phyloP scores from a whole-genome alignment of 2,113 vertebrate genomes.

The Elaphurus davidianus region DNA sequence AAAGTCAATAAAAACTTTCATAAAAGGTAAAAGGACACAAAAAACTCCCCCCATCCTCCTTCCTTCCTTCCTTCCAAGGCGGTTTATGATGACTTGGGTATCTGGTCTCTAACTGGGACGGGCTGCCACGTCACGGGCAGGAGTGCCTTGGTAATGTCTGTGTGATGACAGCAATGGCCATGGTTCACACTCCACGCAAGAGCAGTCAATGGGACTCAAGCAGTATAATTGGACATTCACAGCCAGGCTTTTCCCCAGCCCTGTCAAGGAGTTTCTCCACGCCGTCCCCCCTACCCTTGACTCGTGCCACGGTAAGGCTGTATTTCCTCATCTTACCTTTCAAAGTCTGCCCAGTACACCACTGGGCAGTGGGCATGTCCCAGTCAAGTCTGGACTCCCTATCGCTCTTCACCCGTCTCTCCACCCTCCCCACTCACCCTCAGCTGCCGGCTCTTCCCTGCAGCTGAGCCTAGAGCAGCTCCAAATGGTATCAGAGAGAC shows the following conservation, averaged over 20 bases:
- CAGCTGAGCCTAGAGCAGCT: background rate
- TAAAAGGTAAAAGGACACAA: background rate
- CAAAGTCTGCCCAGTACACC: background rate
- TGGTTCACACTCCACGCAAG: background rate
- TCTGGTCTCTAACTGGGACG: background rate
- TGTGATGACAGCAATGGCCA: background rate
- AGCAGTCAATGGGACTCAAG: background rate
- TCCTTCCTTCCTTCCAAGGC: background rate
- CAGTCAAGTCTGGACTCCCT: background rate
- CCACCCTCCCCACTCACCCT: background rate
- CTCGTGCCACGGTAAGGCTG: background rate
- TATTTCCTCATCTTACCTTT: background rate
- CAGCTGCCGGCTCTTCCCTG: background rate
- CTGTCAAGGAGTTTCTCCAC: background rate
- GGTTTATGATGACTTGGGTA: background rate
- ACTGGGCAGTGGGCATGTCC: background rate
- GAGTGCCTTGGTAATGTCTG: background rate
- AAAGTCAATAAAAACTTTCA: background rate
- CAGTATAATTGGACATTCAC: background rate
- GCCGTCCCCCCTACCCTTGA: accelerated
- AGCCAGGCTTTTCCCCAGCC: background rate
- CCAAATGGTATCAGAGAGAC: background rate
- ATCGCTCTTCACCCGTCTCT: background rate
- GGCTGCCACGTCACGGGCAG: background rate
- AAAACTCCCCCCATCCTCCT: background rate